These are phyloP conservation scores for Scaptomyza pallida DNA, from an alignment of 1,140 invertebrate genomes.

Conservation along the genomic window DNA sequence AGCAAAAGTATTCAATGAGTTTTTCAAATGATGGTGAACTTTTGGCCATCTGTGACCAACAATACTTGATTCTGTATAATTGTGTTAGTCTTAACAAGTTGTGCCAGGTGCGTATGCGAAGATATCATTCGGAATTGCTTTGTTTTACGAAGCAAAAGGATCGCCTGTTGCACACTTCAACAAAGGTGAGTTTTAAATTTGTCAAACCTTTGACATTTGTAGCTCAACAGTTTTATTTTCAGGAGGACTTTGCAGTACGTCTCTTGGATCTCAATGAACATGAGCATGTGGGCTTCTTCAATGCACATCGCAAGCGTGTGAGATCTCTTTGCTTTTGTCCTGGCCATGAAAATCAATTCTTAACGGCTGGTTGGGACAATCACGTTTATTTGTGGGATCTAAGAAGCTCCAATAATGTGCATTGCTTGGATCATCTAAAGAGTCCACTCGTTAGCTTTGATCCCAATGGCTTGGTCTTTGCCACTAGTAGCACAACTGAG, in stretches of 20 bases:
- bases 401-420: slow-evolving; percentile 4
- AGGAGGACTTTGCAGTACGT: slow-evolving; percentile 40
- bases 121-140: slow-evolving; percentile 43
- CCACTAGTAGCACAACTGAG: slow-evolving; percentile 14
- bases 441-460: slow-evolving; percentile 42
- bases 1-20: slow-evolving; percentile 27
- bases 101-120: slow-evolving; percentile 33
- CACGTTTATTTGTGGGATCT: slow-evolving; percentile 51
- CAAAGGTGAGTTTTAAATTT: slow-evolving; percentile 42
- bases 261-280: slow-evolving; percentile 37
- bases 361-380: slow-evolving; percentile 44
- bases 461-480: slow-evolving; percentile 44
- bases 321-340: slow-evolving; percentile 33
- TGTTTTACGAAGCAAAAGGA: slow-evolving; percentile 35
- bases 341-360: slow-evolving; percentile 24
- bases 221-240: background rate
- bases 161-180: slow-evolving; percentile 41
- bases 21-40: slow-evolving; percentile 43
- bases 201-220: no score
- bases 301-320: slow-evolving; percentile 14
- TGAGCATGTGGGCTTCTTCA: slow-evolving; percentile 16
- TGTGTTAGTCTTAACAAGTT: slow-evolving; percentile 14
- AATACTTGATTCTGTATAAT: slow-evolving; percentile 30
- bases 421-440: slow-evolving; percentile 12
- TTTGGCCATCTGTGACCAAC: slow-evolving; percentile 34